These are phyloP conservation scores for Vicugna pacos DNA, from an alignment of 2,113 vertebrate genomes.

Conservation along the genomic window DNA sequence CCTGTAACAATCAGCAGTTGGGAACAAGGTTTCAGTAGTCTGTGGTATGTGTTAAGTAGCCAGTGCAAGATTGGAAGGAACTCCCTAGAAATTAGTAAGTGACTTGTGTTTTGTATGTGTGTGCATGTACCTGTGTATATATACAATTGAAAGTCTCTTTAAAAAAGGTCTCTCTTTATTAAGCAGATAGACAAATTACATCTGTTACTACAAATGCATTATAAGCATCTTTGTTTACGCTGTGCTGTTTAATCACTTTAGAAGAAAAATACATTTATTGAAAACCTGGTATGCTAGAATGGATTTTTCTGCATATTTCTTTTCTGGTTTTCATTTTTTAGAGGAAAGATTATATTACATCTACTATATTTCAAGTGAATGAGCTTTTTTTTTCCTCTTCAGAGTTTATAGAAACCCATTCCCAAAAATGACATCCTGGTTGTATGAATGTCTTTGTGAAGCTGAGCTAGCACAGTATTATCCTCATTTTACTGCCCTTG, in stretches of 20 bases:
- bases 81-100: constrained; percentile 85
- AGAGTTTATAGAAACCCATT: constrained; percentile 72
- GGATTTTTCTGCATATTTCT: constrained; percentile 69
- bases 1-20: constrained; percentile 83
- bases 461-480: constrained; percentile 92
- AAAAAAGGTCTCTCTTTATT: constrained; percentile 46
- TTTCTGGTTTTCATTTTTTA: constrained; percentile 51
- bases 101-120: constrained; percentile 43
- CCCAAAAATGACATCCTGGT: constrained; percentile 89
- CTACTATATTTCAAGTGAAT: constrained; percentile 52
- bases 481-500: constrained; percentile 90
- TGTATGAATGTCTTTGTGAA: constrained; percentile 93
- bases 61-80: constrained; percentile 68
- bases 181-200: constrained; percentile 46
- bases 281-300: constrained; percentile 41
- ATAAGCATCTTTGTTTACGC: constrained; percentile 49
- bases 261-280: constrained; percentile 56
- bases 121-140: background rate
- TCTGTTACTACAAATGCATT: constrained; percentile 47
- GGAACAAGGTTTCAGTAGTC: constrained; percentile 81
- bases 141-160: constrained; percentile 18
- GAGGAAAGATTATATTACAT: constrained; percentile 50
- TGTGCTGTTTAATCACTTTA: constrained; percentile 48
- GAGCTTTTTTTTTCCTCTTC: constrained; percentile 45
- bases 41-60: constrained; percentile 76